A percentile compares a stretch with the other conserved stretches of the same genome.
Conservation (phyloP, 2,888 invertebrate species). For the Neoaliturus tenellus region DNA sequence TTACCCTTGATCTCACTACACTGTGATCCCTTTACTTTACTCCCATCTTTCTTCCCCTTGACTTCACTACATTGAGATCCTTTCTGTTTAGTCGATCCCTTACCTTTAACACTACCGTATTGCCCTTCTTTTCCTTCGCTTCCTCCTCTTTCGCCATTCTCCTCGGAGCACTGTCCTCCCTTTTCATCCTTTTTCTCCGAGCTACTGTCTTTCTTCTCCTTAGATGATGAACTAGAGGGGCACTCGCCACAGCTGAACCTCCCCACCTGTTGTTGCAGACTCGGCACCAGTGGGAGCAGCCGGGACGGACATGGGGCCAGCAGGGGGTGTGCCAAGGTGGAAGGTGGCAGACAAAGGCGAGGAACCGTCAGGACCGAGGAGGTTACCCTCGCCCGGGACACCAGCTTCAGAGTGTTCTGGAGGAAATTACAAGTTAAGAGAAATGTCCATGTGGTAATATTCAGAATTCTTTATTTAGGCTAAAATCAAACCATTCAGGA, state of each 20-base stretch:
- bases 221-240: background rate
- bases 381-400: background rate
- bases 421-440: background rate
- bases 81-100: too few relatives aligned
- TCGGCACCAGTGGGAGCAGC: background rate
- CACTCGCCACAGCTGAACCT: background rate
- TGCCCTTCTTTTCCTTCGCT: background rate
- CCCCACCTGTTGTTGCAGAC: background rate
- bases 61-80: conserved; percentile 4
- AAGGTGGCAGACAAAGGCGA: background rate
- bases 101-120: background rate
- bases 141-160: conserved; percentile 2
- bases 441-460: too few relatives aligned
- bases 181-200: background rate
- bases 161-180: background rate
- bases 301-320: background rate
- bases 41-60: background rate
- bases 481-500: too few relatives aligned
- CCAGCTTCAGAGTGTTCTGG: background rate
- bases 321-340: background rate
- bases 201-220: background rate
- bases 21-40: background rate
- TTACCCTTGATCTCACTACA: background rate
- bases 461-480: too few relatives aligned
- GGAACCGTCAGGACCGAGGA: background rate